Evolutionary conservation across 2,888 invertebrate genomes (phyloP), one percentile per base, ranked within the genome.

Genomic region (Griposia aprilina): DNA sequence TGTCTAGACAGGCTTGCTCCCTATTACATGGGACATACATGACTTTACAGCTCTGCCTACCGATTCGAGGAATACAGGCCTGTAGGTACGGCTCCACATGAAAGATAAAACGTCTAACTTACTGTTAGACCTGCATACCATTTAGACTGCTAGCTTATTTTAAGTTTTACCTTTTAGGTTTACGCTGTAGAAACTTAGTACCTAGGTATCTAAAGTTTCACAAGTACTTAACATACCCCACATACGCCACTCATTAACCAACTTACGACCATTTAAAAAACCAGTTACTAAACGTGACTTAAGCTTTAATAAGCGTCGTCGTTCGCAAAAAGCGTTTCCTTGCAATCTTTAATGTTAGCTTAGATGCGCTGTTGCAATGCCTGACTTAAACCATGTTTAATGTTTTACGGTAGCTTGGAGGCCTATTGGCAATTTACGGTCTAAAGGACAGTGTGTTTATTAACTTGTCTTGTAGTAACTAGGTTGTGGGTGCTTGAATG

Each of bases 271-370:
- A 62, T 15, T 76, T 60, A 65, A 71, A 83, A 76, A 36, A 52
- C 70, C 57, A 63, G 52, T 68, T 41, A 65, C 48, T 55, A 55
- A 70, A 82, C 57, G 30, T 60, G 17, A 50, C 45, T 65, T 68
- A 59, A 70, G 52, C 66, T 71, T 52, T 82, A 76, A 86, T 83
- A 86, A 76, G 63, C 78, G 48, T 60, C 30, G 30, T 11, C 65
- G 36, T 48, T 60, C 8, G 62, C 71, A 68, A 86, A 82, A 72
- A 76, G 57, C 77, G 41, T 76, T 82, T 41, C 55, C 41, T 30
- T 76, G 45, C 78, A 76, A 82, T 68, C 30, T 76, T 71, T 57
- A 85, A 85, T 81, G 57, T 30, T 36, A 85, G 48, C 55, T 73
- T 65, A 36, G 68, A 69, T 66, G 13, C 36, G 36, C 52, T 83